Evolutionary conservation across 2,797 vertebrate species (phyloP).

Genomic region (Trematomus bernacchii): DNA sequence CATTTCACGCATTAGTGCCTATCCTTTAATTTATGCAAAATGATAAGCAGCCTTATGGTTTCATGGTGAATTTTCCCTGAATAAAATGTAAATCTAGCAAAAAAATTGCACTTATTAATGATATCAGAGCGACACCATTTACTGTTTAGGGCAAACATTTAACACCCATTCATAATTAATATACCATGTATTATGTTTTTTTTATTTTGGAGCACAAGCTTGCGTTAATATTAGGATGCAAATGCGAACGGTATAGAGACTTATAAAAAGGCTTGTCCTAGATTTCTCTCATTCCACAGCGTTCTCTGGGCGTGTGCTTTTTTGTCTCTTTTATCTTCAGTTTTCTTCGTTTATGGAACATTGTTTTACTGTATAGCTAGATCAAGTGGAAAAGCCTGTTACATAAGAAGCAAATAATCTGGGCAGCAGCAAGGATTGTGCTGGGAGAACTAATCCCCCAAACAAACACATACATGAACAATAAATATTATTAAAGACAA

Average conservation of each 20-base stretch:
- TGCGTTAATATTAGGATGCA: background rate
- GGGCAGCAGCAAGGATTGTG: conserved; percentile 1
- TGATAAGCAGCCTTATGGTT: too few species aligned
- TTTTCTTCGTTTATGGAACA: background rate
- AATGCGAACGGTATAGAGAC: background rate
- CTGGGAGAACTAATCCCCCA: conserved; percentile 9
- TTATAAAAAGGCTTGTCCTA: background rate
- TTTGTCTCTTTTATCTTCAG: background rate
- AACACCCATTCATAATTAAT: background rate
- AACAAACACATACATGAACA: conserved; percentile 17
- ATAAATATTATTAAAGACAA: conserved; percentile 21
- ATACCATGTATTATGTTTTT: background rate
- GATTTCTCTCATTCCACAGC: conserved; percentile 1
- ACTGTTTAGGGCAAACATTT: background rate
- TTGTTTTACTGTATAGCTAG: background rate
- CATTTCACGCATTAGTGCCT: background rate
- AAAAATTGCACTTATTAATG: background rate
- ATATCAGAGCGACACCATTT: background rate
- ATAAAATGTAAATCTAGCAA: background rate
- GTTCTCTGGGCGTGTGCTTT: background rate
- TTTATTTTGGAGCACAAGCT: background rate
- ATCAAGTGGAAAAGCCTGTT: background rate
- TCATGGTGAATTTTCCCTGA: too few species aligned
- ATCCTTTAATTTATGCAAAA: too few species aligned
- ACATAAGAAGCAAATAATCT: conserved; percentile 7